Base-by-base conservation (phyloP, 1,140 invertebrate species). In the Pristionchus pacificus region DNA sequence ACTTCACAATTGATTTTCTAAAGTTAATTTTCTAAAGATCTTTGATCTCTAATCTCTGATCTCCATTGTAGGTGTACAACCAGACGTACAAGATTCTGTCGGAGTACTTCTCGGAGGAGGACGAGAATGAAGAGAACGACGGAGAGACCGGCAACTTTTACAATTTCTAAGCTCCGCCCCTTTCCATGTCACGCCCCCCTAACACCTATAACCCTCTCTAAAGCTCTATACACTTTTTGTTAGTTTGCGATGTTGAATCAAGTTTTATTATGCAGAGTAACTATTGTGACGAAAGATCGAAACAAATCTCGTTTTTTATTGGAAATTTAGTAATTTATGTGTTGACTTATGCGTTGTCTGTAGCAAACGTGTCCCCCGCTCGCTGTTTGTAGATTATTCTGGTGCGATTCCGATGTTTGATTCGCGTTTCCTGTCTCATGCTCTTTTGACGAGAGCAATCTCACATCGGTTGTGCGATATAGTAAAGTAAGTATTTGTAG, bases 31-130 rank as follows among this genome's bases (percentile, higher is more conserved):
- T 57, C 15, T n/a, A n/a, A n/a, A n/a, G n/a, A n/a, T n/a, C n/a
- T n/a, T n/a, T n/a, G n/a, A n/a, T n/a, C n/a, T n/a, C n/a, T n/a
- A n/a, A n/a, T n/a, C n/a, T n/a, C n/a, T n/a, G n/a, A n/a, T n/a
- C n/a, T n/a, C n/a, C n/a, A n/a, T 68, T 68, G 19, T n/a, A 38
- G 57, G 63, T 73, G 25, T 73, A 73, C 49, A n/a, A 59, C 2
- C 31, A 38, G 19, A 66, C 71, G 27, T 73, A 63, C 32, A 32
- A 38, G 10, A 62, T 73, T 29, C 33, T 73, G 32, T 31, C 33
- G 10, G 25, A 73, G 31, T 73, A 63, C 60, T 73, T 73, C 60
- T n/a, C 58, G 38, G 71, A 70, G 32, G 65, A 69, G 19, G 65
- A 19, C 31, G 60, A 49, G 0, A 27, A 28, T 33, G 60, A 33